Percentiles rank a stretch among this genome's conserved stretches.
Conservation (phyloP, 2,113 vertebrate genomes). For the Myrmecophaga tridactyla region DNA sequence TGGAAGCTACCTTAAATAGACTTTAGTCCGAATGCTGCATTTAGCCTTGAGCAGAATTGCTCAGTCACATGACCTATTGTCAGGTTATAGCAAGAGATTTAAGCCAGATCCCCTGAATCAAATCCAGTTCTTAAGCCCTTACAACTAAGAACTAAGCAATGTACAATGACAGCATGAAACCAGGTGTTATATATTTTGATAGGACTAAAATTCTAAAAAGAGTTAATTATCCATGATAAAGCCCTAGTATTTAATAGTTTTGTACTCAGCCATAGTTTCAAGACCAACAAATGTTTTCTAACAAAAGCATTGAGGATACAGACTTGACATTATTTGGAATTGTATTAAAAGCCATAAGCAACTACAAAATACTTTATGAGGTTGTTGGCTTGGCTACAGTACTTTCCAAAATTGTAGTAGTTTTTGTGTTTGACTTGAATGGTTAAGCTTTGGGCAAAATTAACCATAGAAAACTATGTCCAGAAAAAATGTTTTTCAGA, state of each 20-base stretch:
- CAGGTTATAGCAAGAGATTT: background rate
- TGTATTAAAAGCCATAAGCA: slow-evolving; percentile 62
- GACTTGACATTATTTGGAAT: slow-evolving; percentile 64
- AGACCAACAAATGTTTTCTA: slow-evolving; percentile 77
- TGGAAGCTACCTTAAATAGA: background rate
- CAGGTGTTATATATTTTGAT: slow-evolving; percentile 78
- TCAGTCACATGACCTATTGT: background rate
- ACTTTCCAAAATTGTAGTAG: slow-evolving; percentile 45
- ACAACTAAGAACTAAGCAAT: slow-evolving; percentile 76
- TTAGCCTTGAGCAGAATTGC: background rate
- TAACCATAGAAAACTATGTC: slow-evolving; percentile 65
- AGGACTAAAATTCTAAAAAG: slow-evolving; percentile 77
- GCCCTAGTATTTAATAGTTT: slow-evolving; percentile 75
- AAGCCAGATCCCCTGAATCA: background rate
- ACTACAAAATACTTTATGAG: slow-evolving; percentile 71
- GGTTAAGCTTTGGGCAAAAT: slow-evolving; percentile 67
- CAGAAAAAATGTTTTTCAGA: slow-evolving; percentile 34
- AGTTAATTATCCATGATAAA: slow-evolving; percentile 79
- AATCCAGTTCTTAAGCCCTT: no score
- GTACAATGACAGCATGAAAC: slow-evolving; percentile 77
- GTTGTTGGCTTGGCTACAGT: slow-evolving; percentile 38
- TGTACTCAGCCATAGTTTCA: slow-evolving; percentile 68
- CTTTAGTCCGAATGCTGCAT: background rate
- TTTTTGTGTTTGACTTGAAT: no score
- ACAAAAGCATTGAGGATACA: slow-evolving; percentile 71